Conservation (phyloP, 2,113 vertebrate species). For the Microtus oregoni region DNA sequence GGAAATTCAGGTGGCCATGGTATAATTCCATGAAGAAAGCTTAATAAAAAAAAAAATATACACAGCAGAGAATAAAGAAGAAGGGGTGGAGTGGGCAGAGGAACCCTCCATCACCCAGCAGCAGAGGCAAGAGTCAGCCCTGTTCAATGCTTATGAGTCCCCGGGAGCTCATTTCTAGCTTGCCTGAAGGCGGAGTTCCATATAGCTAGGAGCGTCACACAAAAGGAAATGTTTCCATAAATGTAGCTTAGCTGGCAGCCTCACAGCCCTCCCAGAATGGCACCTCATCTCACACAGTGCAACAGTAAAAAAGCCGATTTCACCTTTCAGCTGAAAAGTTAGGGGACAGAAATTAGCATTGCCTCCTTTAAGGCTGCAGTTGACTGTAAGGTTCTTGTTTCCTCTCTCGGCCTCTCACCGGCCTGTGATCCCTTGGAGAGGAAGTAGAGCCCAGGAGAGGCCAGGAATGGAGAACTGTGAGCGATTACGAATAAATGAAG, state of each 20-base stretch:
- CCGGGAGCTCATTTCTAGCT: not conserved
- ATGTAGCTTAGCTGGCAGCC: slow-evolving; percentile 17
- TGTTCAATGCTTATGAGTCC: slow-evolving; percentile 56
- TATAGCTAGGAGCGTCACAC: not conserved
- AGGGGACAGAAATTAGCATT: slow-evolving; percentile 48
- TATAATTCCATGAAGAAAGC: not conserved
- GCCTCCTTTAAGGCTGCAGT: slow-evolving; percentile 33
- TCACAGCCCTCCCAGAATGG: not conserved
- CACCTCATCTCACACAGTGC: not conserved
- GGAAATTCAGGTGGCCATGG: not conserved
- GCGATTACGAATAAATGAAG: not conserved
- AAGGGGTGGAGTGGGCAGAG: slow-evolving; percentile 25
- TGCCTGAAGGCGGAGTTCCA: not conserved
- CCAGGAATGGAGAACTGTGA: not conserved
- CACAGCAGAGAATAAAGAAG: not conserved
- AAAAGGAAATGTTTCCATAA: not conserved
- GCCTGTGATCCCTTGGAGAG: not conserved
- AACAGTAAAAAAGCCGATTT: not conserved
- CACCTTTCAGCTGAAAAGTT: slow-evolving; percentile 18
- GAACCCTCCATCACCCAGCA: not conserved
- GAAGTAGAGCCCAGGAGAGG: not conserved
- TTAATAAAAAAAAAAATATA: slow-evolving; percentile 31
- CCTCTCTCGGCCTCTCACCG: not conserved
- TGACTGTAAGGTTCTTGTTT: slow-evolving; percentile 41
- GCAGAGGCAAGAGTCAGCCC: not conserved